A percentile compares a stretch with the other conserved stretches of the same genome.
These are phyloP conservation scores for Xenopus petersii DNA, from an alignment of 2,797 vertebrate genomes.

Conservation along the genomic window DNA sequence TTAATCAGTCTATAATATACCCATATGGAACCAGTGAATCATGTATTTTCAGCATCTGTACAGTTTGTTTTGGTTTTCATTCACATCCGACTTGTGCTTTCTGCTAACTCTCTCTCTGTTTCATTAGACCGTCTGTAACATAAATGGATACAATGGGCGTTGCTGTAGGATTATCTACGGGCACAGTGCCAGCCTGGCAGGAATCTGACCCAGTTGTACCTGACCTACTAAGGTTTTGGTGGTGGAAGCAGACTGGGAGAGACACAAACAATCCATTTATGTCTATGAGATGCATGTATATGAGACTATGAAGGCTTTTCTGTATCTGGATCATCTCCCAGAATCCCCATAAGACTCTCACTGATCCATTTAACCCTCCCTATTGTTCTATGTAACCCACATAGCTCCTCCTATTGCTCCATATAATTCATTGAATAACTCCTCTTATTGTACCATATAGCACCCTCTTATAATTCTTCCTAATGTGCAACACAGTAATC, in stretches of 20 bases:
- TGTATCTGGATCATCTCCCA: background rate
- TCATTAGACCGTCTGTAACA: background rate
- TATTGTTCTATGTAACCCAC: too few relatives aligned
- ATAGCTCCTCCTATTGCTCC: too few relatives aligned
- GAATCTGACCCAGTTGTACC: conserved; percentile 35
- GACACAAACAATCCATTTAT: background rate
- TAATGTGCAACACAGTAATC: background rate
- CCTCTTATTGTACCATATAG: conserved; percentile 3
- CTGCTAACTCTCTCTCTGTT: background rate
- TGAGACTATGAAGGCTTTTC: too few relatives aligned
- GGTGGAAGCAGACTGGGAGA: background rate
- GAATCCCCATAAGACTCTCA: background rate
- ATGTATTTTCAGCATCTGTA: too few relatives aligned
- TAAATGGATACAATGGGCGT: background rate
- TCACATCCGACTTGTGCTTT: background rate
- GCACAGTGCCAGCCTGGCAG: conserved; percentile 30
- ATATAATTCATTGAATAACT: background rate
- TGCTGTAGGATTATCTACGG: background rate
- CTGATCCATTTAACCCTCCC: background rate
- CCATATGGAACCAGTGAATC: background rate
- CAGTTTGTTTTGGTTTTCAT: background rate
- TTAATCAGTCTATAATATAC: too few relatives aligned
- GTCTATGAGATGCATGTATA: too few relatives aligned
- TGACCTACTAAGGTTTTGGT: conserved; percentile 4
- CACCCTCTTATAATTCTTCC: background rate